These are phyloP conservation scores for Drosophila sp. DNA, from an alignment of 1,140 invertebrate genomes.

Conservation along the genomic window DNA sequence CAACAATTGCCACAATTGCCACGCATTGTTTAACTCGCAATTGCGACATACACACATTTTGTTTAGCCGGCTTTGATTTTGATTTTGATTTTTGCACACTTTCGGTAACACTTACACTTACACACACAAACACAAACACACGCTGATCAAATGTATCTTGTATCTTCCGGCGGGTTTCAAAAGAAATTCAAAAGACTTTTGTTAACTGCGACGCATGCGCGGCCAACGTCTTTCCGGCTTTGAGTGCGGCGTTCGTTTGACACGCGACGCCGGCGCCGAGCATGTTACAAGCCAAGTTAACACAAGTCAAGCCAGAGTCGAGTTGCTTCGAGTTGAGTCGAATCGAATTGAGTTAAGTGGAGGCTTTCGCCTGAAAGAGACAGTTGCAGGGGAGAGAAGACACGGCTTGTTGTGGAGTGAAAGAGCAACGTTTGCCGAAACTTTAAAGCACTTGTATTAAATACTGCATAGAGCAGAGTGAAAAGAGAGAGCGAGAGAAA, in stretches of 20 bases:
- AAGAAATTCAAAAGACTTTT: constrained; percentile 54
- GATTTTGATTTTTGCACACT: constrained; percentile 78
- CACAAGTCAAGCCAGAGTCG: neutral
- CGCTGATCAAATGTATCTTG: neutral
- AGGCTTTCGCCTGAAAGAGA: constrained; percentile 11
- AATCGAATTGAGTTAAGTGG: constrained; percentile 17
- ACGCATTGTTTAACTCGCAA: constrained; percentile 62
- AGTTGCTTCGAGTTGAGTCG: constrained; percentile 4
- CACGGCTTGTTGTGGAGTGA: neutral
- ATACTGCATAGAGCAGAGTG: constrained; percentile 2
- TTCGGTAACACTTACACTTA: constrained; percentile 55
- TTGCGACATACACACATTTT: constrained; percentile 47
- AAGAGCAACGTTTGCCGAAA: neutral
- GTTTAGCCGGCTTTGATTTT: constrained; percentile 60
- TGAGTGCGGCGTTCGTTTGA: constrained; percentile 73
- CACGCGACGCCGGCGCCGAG: constrained; percentile 65
- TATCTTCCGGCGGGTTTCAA: constrained; percentile 15
- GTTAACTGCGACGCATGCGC: constrained; percentile 49
- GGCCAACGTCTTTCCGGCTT: constrained; percentile 70
- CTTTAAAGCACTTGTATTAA: neutral
- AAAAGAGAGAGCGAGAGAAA: constrained; percentile 6
- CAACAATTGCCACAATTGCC: constrained; percentile 50
- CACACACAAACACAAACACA: constrained; percentile 36
- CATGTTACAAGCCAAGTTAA: constrained; percentile 45
- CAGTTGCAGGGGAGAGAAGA: neutral